Conservation (phyloP, 2,113 vertebrate genomes). For the Aptenodytes patagonicus region DNA sequence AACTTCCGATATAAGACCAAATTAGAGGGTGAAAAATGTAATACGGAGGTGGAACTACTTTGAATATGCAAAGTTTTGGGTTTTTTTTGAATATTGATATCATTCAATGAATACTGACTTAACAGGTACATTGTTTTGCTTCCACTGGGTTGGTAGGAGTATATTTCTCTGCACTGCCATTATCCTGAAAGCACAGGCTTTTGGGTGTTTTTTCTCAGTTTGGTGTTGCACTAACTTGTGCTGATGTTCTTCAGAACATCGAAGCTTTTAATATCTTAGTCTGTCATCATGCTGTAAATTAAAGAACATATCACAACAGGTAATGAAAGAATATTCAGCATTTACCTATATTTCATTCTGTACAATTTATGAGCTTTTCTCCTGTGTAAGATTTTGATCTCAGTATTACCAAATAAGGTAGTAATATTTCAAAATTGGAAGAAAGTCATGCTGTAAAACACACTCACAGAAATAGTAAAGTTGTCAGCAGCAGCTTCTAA, state of each 20-base stretch:
- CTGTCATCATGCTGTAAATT: slow-evolving; percentile 4
- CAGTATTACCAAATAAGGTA: slow-evolving; percentile 49
- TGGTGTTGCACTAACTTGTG: neutral
- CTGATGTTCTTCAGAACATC: neutral
- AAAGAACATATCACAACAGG: neutral
- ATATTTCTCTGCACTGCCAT: neutral
- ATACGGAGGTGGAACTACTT: neutral
- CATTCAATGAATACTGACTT: neutral
- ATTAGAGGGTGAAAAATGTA: neutral
- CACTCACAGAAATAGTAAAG: slow-evolving; percentile 54
- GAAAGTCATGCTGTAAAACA: slow-evolving; percentile 53
- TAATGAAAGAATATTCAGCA: neutral
- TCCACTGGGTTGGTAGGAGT: neutral
- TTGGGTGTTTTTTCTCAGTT: neutral
- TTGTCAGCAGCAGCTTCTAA: slow-evolving; percentile 53
- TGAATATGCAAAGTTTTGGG: too few relatives aligned
- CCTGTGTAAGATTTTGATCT: slow-evolving; percentile 15
- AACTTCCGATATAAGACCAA: neutral
- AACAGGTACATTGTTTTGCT: neutral
- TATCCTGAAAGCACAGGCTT: neutral
- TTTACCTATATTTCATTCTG: neutral
- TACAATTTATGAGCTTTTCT: slow-evolving; percentile 7
- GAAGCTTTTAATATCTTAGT: neutral
- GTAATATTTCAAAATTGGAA: slow-evolving; percentile 40
- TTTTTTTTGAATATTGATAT: neutral